A percentile compares a stretch with the other conserved stretches of the same genome.
These are phyloP conservation scores for Turnix velox DNA, from an alignment of 2,113 vertebrate genomes.

Conservation along the genomic window DNA sequence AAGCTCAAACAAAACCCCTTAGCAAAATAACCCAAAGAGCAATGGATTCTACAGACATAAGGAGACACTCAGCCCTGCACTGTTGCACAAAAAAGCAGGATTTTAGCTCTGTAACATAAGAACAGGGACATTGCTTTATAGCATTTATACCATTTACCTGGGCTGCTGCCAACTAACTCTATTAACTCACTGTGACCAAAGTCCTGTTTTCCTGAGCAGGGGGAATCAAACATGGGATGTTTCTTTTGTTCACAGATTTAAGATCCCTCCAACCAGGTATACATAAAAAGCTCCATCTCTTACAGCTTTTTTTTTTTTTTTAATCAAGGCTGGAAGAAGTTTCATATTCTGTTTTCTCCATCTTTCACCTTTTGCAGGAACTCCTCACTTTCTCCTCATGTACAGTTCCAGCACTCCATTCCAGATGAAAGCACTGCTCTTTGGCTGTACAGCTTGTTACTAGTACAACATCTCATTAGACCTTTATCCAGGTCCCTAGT, in stretches of 20 bases:
- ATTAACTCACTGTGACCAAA: background rate
- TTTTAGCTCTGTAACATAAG: background rate
- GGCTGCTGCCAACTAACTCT: background rate
- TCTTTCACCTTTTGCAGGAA: background rate
- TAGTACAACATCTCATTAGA: background rate
- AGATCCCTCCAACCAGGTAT: background rate
- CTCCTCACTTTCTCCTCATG: background rate
- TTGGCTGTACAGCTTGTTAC: background rate
- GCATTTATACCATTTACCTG: background rate
- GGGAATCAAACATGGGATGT: background rate
- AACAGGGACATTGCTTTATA: background rate
- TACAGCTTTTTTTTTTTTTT: background rate
- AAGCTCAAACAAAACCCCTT: background rate
- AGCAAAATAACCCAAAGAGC: background rate
- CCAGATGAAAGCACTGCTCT: background rate
- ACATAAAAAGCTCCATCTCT: background rate
- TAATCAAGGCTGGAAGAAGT: background rate
- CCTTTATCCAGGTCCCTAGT: background rate
- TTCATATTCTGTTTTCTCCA: background rate
- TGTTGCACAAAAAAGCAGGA: background rate
- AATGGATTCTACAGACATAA: fast-evolving
- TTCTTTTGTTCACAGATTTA: background rate
- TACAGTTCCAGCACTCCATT: background rate
- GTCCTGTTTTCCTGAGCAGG: background rate
- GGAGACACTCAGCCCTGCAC: background rate